A percentile compares a stretch with the other conserved stretches of the same genome.
phyloP scores from a whole-genome alignment of 2,888 invertebrate species.

The Empis livida region DNA sequence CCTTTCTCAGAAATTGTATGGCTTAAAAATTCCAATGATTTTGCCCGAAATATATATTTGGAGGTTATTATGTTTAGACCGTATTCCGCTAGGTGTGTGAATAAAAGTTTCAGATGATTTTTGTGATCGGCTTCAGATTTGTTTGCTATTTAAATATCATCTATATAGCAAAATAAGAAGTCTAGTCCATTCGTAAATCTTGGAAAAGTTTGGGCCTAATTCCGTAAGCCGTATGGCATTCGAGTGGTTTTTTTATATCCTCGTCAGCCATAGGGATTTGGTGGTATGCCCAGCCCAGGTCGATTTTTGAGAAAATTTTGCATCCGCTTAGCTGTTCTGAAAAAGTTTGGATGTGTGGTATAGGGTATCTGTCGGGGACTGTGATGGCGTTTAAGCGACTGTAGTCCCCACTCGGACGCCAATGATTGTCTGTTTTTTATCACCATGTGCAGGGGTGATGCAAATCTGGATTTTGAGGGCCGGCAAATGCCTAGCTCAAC shows the following conservation, averaged over 20 bases:
- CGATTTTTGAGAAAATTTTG: constrained; percentile 16
- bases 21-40: neutral
- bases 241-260: constrained; percentile 2
- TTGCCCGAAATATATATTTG: constrained; percentile 3
- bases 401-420: neutral
- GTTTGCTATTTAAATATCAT: constrained; percentile 17
- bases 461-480: neutral
- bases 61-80: constrained; percentile 13
- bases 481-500: neutral
- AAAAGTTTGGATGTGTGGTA: neutral
- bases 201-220: constrained; percentile 23
- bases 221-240: constrained; percentile 24
- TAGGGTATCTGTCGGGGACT: neutral
- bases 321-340: constrained; percentile 5
- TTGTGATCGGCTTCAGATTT: constrained; percentile 9
- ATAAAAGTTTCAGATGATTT: constrained; percentile 11
- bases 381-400: neutral
- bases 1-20: neutral
- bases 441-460: neutral
- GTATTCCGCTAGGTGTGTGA: constrained; percentile 12
- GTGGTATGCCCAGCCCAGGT: constrained; percentile 17
- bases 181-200: constrained; percentile 14
- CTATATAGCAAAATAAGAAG: constrained; percentile 15
- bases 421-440: neutral
- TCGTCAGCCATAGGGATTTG: constrained; percentile 6